Conservation (phyloP, 2,113 vertebrate species). For the Columba livia region DNA sequence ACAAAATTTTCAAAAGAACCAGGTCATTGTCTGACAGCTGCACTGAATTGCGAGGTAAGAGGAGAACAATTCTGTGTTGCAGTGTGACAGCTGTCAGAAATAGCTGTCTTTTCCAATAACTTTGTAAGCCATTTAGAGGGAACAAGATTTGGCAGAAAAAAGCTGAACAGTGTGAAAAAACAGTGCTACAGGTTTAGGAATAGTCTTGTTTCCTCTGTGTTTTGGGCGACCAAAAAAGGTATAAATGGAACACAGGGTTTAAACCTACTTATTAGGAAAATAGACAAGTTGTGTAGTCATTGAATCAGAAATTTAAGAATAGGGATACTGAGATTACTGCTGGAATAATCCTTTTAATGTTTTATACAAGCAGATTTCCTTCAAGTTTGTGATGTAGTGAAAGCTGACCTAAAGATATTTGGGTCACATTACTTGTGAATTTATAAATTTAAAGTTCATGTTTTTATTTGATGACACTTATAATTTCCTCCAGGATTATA, state of each 20-base stretch:
- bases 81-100: background rate
- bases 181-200: background rate
- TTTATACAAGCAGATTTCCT: background rate
- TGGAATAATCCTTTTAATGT: background rate
- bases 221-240: background rate
- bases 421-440: background rate
- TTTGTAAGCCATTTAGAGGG: background rate
- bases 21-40: background rate
- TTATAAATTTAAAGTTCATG: background rate
- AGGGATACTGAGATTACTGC: background rate
- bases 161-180: background rate
- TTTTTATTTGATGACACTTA: background rate
- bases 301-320: background rate
- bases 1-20: background rate
- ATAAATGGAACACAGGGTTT: background rate
- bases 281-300: background rate
- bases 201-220: background rate
- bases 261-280: background rate
- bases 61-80: background rate
- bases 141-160: background rate
- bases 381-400: background rate
- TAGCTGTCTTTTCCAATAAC: background rate
- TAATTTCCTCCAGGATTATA: background rate
- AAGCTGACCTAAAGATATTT: background rate
- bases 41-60: background rate